Base-by-base conservation (phyloP, 1,140 invertebrate species). In the Thaumetopoea pityocampa region DNA sequence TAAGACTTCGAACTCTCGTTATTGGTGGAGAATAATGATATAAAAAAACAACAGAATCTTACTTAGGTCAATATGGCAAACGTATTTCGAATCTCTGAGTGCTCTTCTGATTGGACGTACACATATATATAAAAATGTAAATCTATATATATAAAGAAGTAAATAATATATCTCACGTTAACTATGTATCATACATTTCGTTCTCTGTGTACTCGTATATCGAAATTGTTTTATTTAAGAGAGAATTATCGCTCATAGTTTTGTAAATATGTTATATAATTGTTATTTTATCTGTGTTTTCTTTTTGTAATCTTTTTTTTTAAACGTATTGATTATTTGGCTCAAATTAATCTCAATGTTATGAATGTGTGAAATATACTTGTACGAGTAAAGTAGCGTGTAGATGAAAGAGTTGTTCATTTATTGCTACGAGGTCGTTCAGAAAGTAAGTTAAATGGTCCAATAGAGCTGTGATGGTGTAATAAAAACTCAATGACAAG, bases 51-150 rank as follows among this genome's bases (percentile, higher is more conserved):
- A n/a, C n/a, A n/a, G n/a, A n/a, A n/a, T n/a, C n/a, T n/a, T n/a
- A n/a, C n/a, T n/a, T n/a, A n/a, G n/a, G n/a, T n/a, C n/a, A n/a
- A n/a, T 22, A 24, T 35, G 17, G 12, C 14, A 7, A 33, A 36
- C 28, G 32, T 59, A 53, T 53, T 50, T 40, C 14, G 23, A 40
- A 51, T 52, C 44, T 60, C 51, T 60, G 46, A 55, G 57, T 60
- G 51, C 45, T 50, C 34, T 60, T 55, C 57, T 60, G 57, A 59
- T 48, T 41, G 27, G 27, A 2, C n/a, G n/a, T n/a, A n/a, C 19
- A 27, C 8, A 26, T 23, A 34, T 18, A 34, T 3, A 16, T 35
- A 33, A 11, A 19, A 19, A 32, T 23, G n/a, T 15, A 26, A 12
- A 10, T 9, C 11, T n/a, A 42, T 15, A 32, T 11, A 23, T 18